phyloP scores from a whole-genome alignment of 1,140 invertebrate species.

The Galleria mellonella region DNA sequence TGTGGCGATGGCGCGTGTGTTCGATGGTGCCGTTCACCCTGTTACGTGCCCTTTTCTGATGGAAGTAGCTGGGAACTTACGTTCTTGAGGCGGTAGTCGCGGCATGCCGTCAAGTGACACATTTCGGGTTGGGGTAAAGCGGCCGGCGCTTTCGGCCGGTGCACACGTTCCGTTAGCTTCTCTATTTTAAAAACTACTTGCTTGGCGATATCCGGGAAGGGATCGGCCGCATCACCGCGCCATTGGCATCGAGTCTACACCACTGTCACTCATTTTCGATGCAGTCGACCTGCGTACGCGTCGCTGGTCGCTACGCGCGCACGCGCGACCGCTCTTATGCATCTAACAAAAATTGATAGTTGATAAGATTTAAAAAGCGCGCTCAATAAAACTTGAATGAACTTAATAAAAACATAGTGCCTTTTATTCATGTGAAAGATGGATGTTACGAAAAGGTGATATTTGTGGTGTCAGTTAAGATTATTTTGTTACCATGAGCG shows the following conservation, averaged over 20 bases:
- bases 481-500: slow-evolving; percentile 64
- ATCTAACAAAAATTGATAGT: slow-evolving; percentile 42
- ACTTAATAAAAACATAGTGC: slow-evolving; percentile 43
- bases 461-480: slow-evolving; percentile 55
- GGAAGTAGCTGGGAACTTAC: slow-evolving; percentile 1
- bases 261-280: slow-evolving; percentile 55
- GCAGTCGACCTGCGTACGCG: slow-evolving; percentile 68
- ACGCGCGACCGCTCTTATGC: slow-evolving; percentile 54
- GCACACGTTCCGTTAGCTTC: slow-evolving; percentile 67
- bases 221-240: slow-evolving; percentile 51
- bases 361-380: slow-evolving; percentile 36
- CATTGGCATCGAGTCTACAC: slow-evolving; percentile 31
- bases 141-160: slow-evolving; percentile 62
- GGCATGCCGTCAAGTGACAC: slow-evolving; percentile 52
- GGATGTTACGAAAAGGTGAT: slow-evolving; percentile 63
- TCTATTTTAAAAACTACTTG: slow-evolving; percentile 71
- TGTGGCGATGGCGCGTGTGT: neutral
- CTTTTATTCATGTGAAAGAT: slow-evolving; percentile 50
- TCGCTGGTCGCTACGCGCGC: slow-evolving; percentile 55
- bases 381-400: slow-evolving; percentile 31
- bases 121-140: slow-evolving; percentile 65
- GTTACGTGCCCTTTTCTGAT: slow-evolving; percentile 11
- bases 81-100: slow-evolving; percentile 1
- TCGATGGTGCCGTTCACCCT: slow-evolving; percentile 22
- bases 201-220: slow-evolving; percentile 66